Evolutionary conservation across 1,140 invertebrate species (phyloP).

Genomic region (Laodelphax striatellus): DNA sequence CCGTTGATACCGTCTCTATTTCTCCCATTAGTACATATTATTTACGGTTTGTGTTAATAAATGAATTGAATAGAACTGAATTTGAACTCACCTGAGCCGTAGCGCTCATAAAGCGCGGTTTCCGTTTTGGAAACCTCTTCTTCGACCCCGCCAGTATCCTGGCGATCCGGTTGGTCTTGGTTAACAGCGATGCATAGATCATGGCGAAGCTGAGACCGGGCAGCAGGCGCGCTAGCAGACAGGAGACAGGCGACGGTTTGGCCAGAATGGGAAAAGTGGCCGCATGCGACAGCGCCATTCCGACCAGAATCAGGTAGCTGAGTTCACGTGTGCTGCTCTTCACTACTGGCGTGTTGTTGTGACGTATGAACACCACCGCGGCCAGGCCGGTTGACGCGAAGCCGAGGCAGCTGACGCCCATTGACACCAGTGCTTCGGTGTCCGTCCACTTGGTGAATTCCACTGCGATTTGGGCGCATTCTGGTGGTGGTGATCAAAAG

Average conservation of each 20-base stretch:
- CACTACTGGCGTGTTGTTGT: constrained; percentile 58
- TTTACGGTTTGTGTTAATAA: too few relatives aligned
- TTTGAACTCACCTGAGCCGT: constrained; percentile 36
- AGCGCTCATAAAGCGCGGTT: constrained; percentile 51
- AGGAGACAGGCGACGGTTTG: constrained; percentile 51
- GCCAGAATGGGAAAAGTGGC: constrained; percentile 58
- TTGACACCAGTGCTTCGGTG: constrained; percentile 43
- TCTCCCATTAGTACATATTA: too few relatives aligned
- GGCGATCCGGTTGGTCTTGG: constrained; percentile 78
- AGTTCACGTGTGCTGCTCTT: constrained; percentile 55
- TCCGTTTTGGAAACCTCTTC: constrained; percentile 65
- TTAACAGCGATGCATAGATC: constrained; percentile 72
- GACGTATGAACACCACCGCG: constrained; percentile 44
- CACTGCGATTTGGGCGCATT: constrained; percentile 40
- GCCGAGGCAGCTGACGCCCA: constrained; percentile 46
- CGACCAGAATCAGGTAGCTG: constrained; percentile 55
- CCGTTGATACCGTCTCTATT: too few relatives aligned
- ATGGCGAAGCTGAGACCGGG: constrained; percentile 70
- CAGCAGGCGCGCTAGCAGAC: constrained; percentile 52
- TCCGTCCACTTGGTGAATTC: constrained; percentile 46
- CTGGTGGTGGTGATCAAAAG: too few relatives aligned
- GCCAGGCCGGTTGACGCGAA: constrained; percentile 46
- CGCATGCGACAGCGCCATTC: constrained; percentile 39
- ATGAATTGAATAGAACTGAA: too few relatives aligned
- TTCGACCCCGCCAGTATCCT: constrained; percentile 72